phyloP scores from a whole-genome alignment of 2,888 invertebrate genomes.

The Xylota segnis region DNA sequence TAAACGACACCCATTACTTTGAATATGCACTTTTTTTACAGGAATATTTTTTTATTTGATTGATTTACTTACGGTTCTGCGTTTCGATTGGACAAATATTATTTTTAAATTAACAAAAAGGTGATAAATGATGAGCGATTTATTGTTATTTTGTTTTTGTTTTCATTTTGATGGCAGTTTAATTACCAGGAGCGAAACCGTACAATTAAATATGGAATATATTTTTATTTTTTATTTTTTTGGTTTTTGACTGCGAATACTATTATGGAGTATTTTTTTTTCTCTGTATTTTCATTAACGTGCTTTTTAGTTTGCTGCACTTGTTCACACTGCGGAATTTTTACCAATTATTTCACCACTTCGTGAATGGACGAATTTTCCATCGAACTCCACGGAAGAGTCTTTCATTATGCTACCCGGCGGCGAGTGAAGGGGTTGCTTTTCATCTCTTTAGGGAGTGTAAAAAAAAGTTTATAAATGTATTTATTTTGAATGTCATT shows the following conservation, averaged over 20 bases:
- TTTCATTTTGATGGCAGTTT: constrained; percentile 52
- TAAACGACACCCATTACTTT: constrained; percentile 12
- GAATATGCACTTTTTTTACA: constrained; percentile 30
- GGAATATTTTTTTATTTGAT: constrained; percentile 18
- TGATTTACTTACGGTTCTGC: constrained; percentile 6
- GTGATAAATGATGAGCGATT: constrained; percentile 60
- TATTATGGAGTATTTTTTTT: constrained; percentile 48
- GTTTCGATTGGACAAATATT: constrained; percentile 32
- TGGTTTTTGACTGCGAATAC: constrained; percentile 30
- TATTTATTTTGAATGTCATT: not conserved
- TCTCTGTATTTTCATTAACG: constrained; percentile 17
- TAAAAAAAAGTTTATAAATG: constrained; percentile 63
- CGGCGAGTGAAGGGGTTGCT: constrained; percentile 89
- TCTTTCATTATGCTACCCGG: constrained; percentile 89
- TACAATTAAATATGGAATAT: constrained; percentile 32
- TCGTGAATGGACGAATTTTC: constrained; percentile 92
- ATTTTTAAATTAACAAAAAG: constrained; percentile 27
- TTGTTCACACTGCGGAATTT: constrained; percentile 91
- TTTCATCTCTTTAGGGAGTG: constrained; percentile 88
- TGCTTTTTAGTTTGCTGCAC: constrained; percentile 22
- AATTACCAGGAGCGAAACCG: constrained; percentile 47
- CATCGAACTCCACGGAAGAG: constrained; percentile 93
- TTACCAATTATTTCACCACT: constrained; percentile 94
- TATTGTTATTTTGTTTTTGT: constrained; percentile 28
- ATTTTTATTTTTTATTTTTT: not conserved